Evolutionary conservation across 2,113 vertebrate species (phyloP), one percentile per base, ranked within the genome.

Genomic region (Ochotona princeps): DNA sequence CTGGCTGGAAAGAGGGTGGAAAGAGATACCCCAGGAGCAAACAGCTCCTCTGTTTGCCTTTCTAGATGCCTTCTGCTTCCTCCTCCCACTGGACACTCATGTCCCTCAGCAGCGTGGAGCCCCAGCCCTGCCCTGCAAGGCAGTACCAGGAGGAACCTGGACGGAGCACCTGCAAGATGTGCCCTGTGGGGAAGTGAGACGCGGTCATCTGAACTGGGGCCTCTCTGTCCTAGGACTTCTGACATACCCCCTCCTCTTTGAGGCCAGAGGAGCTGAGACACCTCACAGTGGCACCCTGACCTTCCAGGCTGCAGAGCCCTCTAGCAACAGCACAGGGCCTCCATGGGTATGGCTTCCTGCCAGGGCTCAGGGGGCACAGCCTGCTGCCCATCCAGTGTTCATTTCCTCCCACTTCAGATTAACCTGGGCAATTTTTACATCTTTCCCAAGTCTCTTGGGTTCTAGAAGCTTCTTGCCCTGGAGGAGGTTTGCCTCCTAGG

Each of bases 141-240:
- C 98, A 98, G 63, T 99, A 98, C 61, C 99, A 99, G 95, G 98
- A 98, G 69, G 97, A 98, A 94, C 82, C 96, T 86, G 98, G 98
- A 35, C 98, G 99, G 97, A 97, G 86, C 65, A 78, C 85, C 20
- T 98, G 98, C 96, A 97, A 98, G 79, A 93, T 13, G 0, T 98
- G 98, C 78, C 98, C 97, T 1, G 96, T 95, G 63, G 97, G 98
- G 80, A 98, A 86, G 98, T 98, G 83, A 98, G 97, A 88, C 35
- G 0, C 28, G 69, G 1, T 2, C 8, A 13, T 2, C 32, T 44
- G 66, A 20, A 1, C 67, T 8, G n/a, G 63, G 26, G 21, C 13
- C 26, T 79, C 67, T 57, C 75, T 38, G 20, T 54, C 44, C 57
- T 17, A 2, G 35, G 21, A 44, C 18, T 1, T 28, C 7, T 61